Conservation (phyloP, 2,888 invertebrate species). For the Julus scanicus region DNA sequence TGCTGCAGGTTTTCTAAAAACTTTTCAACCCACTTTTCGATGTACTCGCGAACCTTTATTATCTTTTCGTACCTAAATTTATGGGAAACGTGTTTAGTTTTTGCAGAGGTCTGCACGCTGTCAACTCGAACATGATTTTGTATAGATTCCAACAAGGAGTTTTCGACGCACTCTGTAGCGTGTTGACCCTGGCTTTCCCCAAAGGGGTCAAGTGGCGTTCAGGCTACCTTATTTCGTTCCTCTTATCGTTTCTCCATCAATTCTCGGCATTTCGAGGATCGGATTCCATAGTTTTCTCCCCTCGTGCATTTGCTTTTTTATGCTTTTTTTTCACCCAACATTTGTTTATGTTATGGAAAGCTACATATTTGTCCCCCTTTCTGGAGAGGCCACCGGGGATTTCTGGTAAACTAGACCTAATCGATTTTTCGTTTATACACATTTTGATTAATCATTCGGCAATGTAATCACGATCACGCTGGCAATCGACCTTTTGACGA, state of each 20-base stretch:
- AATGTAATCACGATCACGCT: not conserved
- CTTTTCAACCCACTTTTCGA: too few relatives aligned
- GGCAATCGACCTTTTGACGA: not conserved
- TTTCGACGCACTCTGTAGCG: not conserved
- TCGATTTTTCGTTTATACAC: not conserved
- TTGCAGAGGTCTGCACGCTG: too few relatives aligned
- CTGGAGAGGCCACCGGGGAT: not conserved
- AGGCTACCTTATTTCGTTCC: not conserved
- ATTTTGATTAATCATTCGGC: not conserved
- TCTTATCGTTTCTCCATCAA: not conserved
- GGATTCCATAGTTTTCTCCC: not conserved
- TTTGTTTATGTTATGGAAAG: conserved; percentile 12
- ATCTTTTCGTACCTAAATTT: too few relatives aligned
- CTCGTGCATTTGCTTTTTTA: not conserved
- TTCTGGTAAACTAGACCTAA: not conserved
- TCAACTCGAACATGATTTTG: too few relatives aligned
- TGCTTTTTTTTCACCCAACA: not conserved
- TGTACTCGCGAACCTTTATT: too few relatives aligned
- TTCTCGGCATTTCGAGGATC: not conserved
- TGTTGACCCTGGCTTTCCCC: not conserved
- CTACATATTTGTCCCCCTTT: not conserved
- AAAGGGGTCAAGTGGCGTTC: not conserved
- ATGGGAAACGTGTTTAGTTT: too few relatives aligned
- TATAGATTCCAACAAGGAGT: not conserved
- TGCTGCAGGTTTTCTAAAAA: too few relatives aligned